phyloP scores from a whole-genome alignment of 2,888 invertebrate genomes.

The Drosophila falleni region DNA sequence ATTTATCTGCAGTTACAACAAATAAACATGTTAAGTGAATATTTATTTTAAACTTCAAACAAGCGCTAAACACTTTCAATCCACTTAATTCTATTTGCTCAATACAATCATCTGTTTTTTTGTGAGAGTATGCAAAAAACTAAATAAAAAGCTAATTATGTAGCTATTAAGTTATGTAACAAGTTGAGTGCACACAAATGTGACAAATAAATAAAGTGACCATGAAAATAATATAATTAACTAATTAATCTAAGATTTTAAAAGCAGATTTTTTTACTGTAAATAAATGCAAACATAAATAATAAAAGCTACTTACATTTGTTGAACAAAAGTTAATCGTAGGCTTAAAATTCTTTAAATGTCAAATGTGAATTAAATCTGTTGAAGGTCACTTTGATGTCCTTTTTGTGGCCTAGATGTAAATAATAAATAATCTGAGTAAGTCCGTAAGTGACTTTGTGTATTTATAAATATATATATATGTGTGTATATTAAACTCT shows the following conservation, averaged over 20 bases:
- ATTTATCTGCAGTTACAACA: no score
- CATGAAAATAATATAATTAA: background rate
- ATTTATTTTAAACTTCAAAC: no score
- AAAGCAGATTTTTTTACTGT: background rate
- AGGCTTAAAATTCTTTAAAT: conserved; percentile 17
- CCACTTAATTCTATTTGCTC: no score
- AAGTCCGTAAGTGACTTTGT: no score
- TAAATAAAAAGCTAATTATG: background rate
- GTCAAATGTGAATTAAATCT: conserved; percentile 42
- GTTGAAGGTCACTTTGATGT: conserved; percentile 20
- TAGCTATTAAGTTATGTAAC: background rate
- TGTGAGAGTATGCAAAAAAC: no score
- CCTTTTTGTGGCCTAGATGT: background rate
- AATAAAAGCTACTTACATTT: background rate
- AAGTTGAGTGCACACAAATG: background rate
- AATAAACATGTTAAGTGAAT: no score
- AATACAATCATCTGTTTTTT: no score
- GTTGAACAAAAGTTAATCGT: conserved; percentile 6
- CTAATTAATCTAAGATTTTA: background rate
- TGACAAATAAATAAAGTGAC: background rate
- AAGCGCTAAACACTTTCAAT: no score
- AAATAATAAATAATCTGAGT: background rate
- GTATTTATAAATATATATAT: background rate
- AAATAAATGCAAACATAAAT: background rate
- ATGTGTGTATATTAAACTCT: conserved; percentile 5